Conservation (phyloP, 2,888 invertebrate species). For the Strigamia crassipes region DNA sequence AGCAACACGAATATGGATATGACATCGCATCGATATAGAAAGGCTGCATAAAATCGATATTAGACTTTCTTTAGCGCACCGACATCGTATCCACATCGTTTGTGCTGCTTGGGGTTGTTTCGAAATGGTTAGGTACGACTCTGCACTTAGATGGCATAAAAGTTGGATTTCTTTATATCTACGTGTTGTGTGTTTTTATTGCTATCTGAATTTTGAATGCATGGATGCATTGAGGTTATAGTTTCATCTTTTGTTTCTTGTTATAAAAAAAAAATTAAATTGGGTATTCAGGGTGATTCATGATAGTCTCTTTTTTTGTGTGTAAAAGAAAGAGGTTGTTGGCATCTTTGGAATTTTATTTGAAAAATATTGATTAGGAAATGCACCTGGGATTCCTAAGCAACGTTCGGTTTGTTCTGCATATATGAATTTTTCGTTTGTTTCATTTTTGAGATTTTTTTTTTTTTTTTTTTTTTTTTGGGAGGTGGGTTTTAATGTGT, state of each 20-base stretch:
- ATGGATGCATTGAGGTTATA: conserved; percentile 24
- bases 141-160: no score
- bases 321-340: background rate
- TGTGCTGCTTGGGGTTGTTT: no score
- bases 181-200: background rate
- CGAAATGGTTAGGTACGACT: no score
- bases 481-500: no score
- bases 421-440: background rate
- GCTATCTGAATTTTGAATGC: background rate
- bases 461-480: background rate
- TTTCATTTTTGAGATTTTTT: background rate
- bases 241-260: background rate
- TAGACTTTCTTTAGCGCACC: no score
- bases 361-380: background rate
- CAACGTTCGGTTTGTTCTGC: background rate
- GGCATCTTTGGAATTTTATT: conserved; percentile 32
- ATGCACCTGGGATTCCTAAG: background rate
- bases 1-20: no score
- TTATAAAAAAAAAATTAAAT: background rate
- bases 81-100: no score
- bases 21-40: no score
- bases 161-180: no score
- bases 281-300: background rate
- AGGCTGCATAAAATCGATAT: no score
- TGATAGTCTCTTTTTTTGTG: background rate